Percentiles rank a stretch among this genome's conserved stretches.
These are phyloP conservation scores for Apteryx mantelli DNA, from an alignment of 2,113 vertebrate species.

Conservation along the genomic window DNA sequence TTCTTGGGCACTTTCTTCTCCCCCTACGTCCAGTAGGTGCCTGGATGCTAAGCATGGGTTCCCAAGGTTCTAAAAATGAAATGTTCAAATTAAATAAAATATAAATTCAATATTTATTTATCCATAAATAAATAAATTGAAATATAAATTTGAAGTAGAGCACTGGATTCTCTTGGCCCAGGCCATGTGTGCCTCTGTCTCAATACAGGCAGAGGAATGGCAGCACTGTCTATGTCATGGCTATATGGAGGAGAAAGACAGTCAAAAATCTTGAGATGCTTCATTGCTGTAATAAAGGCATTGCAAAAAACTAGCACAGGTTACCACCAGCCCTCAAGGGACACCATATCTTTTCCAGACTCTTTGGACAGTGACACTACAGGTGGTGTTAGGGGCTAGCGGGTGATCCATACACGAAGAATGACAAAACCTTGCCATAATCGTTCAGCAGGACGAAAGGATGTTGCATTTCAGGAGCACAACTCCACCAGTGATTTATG, in stretches of 20 bases:
- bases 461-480: neutral
- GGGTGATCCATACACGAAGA: neutral
- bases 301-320: neutral
- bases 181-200: neutral
- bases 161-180: neutral
- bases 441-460: neutral
- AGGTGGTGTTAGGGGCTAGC: neutral
- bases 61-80: neutral
- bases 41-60: neutral
- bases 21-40: fast-evolving
- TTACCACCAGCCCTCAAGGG: neutral
- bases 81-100: neutral
- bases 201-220: fast-evolving
- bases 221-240: fast-evolving
- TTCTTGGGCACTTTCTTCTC: neutral
- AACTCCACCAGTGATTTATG: neutral
- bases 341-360: neutral
- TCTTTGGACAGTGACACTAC: neutral
- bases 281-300: neutral
- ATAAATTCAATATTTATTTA: no score
- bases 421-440: neutral
- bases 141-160: fast-evolving
- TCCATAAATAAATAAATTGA: neutral
- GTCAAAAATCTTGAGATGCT: neutral
- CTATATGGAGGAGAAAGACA: neutral